Evolutionary conservation across 2,113 vertebrate genomes (phyloP), one percentile per base, ranked within the genome.

Genomic region (Odobenus rosmarus): DNA sequence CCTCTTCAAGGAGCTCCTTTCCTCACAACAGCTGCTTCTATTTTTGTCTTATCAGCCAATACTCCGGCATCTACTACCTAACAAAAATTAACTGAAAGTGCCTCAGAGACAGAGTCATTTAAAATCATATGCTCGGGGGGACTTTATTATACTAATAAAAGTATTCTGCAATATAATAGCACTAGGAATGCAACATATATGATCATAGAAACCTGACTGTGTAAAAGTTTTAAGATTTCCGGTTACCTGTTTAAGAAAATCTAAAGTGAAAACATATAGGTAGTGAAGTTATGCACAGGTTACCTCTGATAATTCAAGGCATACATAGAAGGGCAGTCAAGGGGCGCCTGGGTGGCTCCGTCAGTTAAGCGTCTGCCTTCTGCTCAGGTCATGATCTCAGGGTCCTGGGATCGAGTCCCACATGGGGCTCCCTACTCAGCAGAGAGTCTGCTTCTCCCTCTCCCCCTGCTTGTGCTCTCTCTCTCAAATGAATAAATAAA

Each of bases 211-310:
- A 77, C 49, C 12, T 71, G 14, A 59, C 57, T 83, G 53, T 83
- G 42, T 59, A 71, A 72, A 72, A 71, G 18, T 26, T 28, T 18
- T 61, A 51, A 81, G 49, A 92, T 74, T 95, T 97, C 74, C 51
- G 23, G 55, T 71, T 33, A 86, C 31, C 14, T 95, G 18, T 42
- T 92, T 86, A 71, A 94, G 49, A 96, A 88, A 85, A 76, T 76
- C 39, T 53, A 92, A 89, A 93, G 23, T 7, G 33, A 94, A 76
- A 71, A 88, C 13, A 79, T 36, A 89, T 67, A 80, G 19, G 77
- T 19, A n/a, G 10, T 13, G 21, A 42, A 84, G 18, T 42, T 7
- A 55, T 31, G 14, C 13, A 93, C 21, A 79, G 14, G 10, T 62
- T 80, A 76, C 18, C 10, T 76, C 53, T 53, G 9, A 53, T 7